Conservation (phyloP, 2,888 invertebrate species). For the Cephalotes varians region DNA sequence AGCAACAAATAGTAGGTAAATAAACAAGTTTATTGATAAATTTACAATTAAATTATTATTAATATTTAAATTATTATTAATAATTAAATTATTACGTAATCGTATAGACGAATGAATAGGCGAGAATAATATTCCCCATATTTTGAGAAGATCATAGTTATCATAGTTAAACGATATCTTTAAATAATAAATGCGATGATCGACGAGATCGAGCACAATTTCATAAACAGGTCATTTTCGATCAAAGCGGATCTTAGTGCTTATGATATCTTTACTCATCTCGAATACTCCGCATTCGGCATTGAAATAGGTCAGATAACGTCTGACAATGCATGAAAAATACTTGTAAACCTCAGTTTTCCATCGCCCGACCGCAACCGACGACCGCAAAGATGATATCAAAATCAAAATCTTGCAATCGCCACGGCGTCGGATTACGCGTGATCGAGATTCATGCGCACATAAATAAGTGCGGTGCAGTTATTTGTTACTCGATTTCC, state of each 20-base stretch:
- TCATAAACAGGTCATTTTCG: too few species aligned
- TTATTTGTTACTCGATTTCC: constrained; percentile 14
- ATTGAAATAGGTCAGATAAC: constrained; percentile 17
- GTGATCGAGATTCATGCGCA: constrained; percentile 55
- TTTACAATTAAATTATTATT: background rate
- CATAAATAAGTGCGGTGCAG: background rate
- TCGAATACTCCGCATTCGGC: background rate
- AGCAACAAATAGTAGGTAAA: background rate
- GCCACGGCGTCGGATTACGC: constrained; percentile 68
- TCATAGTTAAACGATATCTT: too few species aligned
- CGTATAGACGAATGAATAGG: background rate
- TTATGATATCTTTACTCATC: constrained; percentile 21
- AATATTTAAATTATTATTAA: too few species aligned
- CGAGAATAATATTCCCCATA: background rate
- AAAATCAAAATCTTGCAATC: constrained; percentile 79
- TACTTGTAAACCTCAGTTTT: constrained; percentile 80
- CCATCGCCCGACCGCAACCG: constrained; percentile 79
- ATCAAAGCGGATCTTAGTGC: too few species aligned
- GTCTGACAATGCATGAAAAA: constrained; percentile 68
- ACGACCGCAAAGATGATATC: constrained; percentile 78
- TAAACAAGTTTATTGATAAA: background rate
- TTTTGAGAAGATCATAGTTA: background rate
- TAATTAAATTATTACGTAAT: background rate
- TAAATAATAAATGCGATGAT: too few species aligned
- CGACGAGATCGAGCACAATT: too few species aligned